These are phyloP conservation scores for Trichonephila clavipes DNA, from an alignment of 1,140 invertebrate genomes.

Conservation along the genomic window DNA sequence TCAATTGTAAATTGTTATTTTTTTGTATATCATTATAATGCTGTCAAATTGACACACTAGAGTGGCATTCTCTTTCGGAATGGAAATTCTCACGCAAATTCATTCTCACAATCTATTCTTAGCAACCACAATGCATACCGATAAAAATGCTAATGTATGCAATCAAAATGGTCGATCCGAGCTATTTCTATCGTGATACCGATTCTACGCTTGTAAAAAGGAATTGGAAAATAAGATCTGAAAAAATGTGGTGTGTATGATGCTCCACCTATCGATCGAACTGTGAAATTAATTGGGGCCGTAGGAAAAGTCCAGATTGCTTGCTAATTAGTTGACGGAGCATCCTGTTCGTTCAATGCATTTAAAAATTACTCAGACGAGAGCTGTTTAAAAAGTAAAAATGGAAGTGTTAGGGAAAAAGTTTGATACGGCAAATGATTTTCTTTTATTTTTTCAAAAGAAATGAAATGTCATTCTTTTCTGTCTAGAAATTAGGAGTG, in stretches of 20 bases:
- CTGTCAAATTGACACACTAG: background rate
- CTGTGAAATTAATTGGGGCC: conserved; percentile 28
- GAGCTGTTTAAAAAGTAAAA: background rate
- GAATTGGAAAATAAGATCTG: background rate
- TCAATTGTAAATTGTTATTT: no score
- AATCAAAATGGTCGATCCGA: background rate
- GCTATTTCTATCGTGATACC: background rate
- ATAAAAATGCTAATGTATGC: conserved; percentile 34
- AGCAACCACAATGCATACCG: background rate
- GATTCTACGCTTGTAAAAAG: background rate
- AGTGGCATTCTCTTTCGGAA: background rate
- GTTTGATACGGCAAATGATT: background rate
- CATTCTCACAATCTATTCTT: background rate
- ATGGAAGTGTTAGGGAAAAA: background rate
- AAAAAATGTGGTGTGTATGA: background rate
- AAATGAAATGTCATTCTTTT: background rate
- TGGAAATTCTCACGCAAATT: background rate
- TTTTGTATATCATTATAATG: background rate
- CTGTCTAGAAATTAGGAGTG: background rate
- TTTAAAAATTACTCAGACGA: background rate
- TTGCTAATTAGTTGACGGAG: conserved; percentile 13
- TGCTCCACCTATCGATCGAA: background rate
- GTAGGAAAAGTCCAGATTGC: background rate
- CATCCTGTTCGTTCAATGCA: background rate
- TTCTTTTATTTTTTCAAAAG: background rate